Evolutionary conservation across 37 sponge, comb jelly and placozoan genomes (phyloP).

Genomic region (Spongia lamella): DNA sequence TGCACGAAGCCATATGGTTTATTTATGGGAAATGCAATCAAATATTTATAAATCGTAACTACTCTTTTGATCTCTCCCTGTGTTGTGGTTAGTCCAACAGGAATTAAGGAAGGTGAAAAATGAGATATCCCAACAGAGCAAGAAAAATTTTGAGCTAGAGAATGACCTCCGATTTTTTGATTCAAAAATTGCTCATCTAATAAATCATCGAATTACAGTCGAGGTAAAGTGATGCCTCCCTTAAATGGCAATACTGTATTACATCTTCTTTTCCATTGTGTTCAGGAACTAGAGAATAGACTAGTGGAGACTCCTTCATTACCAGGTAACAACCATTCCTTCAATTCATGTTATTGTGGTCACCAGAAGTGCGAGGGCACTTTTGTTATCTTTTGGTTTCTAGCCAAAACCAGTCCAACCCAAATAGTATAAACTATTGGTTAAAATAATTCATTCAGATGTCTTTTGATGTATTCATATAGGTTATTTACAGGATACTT

Average conservation of each 20-base stretch:
- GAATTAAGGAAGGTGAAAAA: conserved; percentile 61
- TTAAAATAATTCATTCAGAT: neutral
- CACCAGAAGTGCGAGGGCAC: no score
- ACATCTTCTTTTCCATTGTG: neutral
- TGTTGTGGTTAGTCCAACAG: conserved; percentile 46
- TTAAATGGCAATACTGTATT: neutral
- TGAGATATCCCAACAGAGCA: conserved; percentile 71
- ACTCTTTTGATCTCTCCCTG: neutral
- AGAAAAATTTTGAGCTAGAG: conserved; percentile 73
- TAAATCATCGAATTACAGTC: conserved; percentile 84
- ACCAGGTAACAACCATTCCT: neutral
- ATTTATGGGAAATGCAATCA: neutral
- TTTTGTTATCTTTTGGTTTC: no score
- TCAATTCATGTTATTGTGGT: no score
- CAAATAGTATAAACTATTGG: neutral
- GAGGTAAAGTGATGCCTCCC: conserved; percentile 48
- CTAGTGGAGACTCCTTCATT: neutral
- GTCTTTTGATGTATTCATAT: no score
- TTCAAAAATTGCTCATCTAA: conserved; percentile 84
- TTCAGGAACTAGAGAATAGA: neutral
- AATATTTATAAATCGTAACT: neutral
- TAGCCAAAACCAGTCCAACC: no score
- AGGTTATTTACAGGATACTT: no score
- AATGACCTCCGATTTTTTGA: conserved; percentile 77
- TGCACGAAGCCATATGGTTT: no score